Evolutionary conservation across 2,888 invertebrate species (phyloP).

Genomic region (Athrips mouffetella): DNA sequence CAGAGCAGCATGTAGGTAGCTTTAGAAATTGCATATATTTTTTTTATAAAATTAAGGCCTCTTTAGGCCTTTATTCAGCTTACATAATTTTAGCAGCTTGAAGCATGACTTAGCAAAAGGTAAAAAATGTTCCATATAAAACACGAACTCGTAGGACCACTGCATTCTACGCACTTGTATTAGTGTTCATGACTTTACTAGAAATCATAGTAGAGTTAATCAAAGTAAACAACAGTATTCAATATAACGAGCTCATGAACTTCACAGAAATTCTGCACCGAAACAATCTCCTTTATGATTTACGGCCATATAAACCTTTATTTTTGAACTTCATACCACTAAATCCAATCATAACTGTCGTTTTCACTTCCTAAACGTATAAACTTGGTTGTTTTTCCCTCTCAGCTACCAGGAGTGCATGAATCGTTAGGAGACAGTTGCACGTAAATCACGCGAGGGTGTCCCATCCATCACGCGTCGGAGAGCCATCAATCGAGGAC

Average conservation of each 20-base stretch:
- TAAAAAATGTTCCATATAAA: no score
- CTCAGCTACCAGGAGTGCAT: slow-evolving; percentile 56
- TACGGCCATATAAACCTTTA: background rate
- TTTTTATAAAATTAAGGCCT: no score
- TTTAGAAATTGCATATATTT: no score
- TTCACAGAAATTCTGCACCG: background rate
- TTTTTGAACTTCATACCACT: background rate
- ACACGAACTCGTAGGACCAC: no score
- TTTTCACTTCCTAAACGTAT: slow-evolving; percentile 5
- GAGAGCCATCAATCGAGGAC: slow-evolving; percentile 64
- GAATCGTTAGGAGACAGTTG: slow-evolving; percentile 51
- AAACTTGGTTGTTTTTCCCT: slow-evolving; percentile 21
- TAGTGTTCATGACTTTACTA: no score
- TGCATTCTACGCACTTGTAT: no score
- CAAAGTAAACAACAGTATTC: no score
- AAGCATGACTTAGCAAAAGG: no score
- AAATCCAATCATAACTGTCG: slow-evolving; percentile 10
- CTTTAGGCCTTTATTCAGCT: no score
- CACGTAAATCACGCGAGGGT: slow-evolving; percentile 66
- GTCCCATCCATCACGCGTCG: slow-evolving; percentile 66
- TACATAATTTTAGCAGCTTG: no score
- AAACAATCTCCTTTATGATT: background rate
- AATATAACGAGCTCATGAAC: background rate
- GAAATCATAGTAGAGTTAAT: no score
- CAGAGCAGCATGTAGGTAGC: no score